Evolutionary conservation across 2,888 invertebrate species (phyloP), one percentile per base, ranked within the genome.

Genomic region (Caenorhabditis wallacei): DNA sequence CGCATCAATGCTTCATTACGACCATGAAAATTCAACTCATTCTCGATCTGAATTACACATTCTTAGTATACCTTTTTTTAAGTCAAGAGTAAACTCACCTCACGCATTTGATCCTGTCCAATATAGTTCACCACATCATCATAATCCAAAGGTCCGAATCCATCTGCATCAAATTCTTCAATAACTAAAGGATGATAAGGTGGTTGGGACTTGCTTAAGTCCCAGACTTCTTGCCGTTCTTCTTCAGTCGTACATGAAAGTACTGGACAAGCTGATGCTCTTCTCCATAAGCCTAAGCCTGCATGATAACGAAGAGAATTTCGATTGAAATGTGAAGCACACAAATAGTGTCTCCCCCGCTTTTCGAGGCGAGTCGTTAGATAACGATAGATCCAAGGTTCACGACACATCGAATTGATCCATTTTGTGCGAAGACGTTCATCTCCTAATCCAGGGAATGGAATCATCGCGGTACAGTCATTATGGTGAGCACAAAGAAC

Each of bases 391-490:
- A 75, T 57, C 84, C 84, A 84, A 24, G 84, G 82, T 48, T 86
- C 86, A 22, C 86, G 71, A 35, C 84, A 80, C 76, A 86, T 78
- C 8, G 86, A 79, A 30, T 86, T 84, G 24, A 86, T 64, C 86
- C 86, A 86, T 56, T 76, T 80, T 18, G 72, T 78, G 3, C 82
- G 68, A n/a, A 79, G 43, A 11, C 80, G 71, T 16, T 71, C 79
- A 5, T 79, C 72, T 8, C 76, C 70, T 1, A 59, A 22, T 16
- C 74, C 64, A 7, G 86, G 86, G 46, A 86, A 85, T 5, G 86
- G 86, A 18, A 86, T 74, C 86, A 86, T 86, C 0, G 54, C 40
- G 1, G 71, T 79, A 20, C 82, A 84, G 16, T 82, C 80, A 13
- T 85, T 80, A 7, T 40, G 59, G 18, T 82, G 76, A 18, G 81